These are phyloP conservation scores for Bruchidius siliquastri DNA, from an alignment of 2,888 invertebrate genomes.

Conservation along the genomic window DNA sequence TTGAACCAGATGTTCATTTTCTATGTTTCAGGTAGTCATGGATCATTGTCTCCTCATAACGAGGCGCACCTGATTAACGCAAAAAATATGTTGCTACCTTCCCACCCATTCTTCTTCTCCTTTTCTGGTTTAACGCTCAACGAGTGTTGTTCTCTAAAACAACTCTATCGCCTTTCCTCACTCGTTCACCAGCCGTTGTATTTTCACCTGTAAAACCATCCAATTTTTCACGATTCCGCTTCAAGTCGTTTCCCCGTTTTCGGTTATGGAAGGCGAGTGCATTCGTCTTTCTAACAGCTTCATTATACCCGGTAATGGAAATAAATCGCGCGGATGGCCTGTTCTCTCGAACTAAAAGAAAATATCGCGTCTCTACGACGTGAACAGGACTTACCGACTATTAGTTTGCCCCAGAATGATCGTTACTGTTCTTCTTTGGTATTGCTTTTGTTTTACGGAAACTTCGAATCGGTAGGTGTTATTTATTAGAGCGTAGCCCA, in stretches of 20 bases:
- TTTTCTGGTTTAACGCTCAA: no score
- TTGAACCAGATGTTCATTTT: no score
- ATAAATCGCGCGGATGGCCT: neutral
- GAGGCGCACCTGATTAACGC: no score
- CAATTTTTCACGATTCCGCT: neutral
- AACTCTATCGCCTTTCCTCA: neutral
- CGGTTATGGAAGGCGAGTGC: neutral
- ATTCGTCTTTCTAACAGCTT: neutral
- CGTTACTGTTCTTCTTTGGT: neutral
- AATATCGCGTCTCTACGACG: neutral
- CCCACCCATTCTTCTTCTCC: no score
- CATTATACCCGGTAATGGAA: neutral
- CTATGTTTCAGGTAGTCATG: no score
- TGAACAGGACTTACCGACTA: neutral
- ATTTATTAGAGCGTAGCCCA: neutral
- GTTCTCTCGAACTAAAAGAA: neutral
- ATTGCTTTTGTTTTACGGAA: conserved; percentile 3
- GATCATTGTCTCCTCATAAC: no score
- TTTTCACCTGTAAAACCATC: neutral
- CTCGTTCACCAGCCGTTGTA: neutral
- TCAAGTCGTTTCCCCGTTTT: neutral
- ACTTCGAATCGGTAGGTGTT: neutral
- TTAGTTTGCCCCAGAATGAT: neutral
- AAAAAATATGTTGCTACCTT: no score
- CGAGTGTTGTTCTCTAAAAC: neutral